Evolutionary conservation across 2,797 vertebrate genomes (phyloP), one percentile per base, ranked within the genome.

Genomic region (Lacerta bilineata): DNA sequence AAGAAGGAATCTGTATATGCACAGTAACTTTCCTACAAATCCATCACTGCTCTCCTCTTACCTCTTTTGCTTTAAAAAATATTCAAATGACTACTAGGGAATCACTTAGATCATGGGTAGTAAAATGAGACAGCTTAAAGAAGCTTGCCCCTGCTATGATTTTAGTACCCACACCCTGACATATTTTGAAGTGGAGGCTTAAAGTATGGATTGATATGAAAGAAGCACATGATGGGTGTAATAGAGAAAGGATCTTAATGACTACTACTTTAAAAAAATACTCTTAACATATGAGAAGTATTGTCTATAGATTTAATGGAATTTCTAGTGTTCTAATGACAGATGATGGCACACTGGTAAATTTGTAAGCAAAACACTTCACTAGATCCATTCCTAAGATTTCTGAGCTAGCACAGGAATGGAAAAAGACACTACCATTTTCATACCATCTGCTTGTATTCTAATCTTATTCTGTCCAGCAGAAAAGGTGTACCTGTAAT

Each of bases 171-270:
- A 46, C 46, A 43, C 75, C 23, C 43, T 78, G 43, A 78, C 8
- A 43, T 5, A 77, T 27, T 87, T 80, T 72, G 36, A 72, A 15
- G 25, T 80, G 66, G 3, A 80, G 33, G 36, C 1, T 59, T 80
- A 33, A 39, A 43, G 27, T 5, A 13, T 75, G 61, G 36, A 23
- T 20, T 25, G 9, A 27, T 41, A 69, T 71, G 25, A 69, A 46
- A 83, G 2, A 46, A n/a, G 27, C 25, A 69, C 33, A 4, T 71
- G 68, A 50, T 7, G 9, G 0, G 0, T 9, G 7, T 36, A 76
- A 86, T 69, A 85, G 61, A 93, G n/a, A 29, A 88, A 18, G 36
- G 17, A 72, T 80, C 8, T 61, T 5, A 84, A 13, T 78, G 5
- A 66, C 15, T 33, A 20, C 9, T 72, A 41, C 5, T 25, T 66